Evolutionary conservation across 1,140 invertebrate species (phyloP).

Genomic region (Pectinophora gossypiella): DNA sequence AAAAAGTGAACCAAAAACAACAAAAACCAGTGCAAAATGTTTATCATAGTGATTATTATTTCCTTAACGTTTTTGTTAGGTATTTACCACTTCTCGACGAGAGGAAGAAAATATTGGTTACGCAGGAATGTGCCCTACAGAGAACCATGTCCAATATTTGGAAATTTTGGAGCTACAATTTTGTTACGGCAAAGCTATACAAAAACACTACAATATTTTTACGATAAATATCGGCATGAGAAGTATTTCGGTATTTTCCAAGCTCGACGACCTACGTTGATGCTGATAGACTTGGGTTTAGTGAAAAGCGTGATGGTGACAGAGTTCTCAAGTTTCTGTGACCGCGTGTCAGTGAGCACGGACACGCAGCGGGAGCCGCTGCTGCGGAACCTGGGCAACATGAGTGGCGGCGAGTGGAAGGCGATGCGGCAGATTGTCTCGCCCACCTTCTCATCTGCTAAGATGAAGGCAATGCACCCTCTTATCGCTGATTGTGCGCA

Average conservation of each 20-base stretch:
- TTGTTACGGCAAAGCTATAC: conserved; percentile 54
- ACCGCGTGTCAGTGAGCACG: conserved; percentile 57
- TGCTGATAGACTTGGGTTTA: conserved; percentile 66
- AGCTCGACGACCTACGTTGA: conserved; percentile 60
- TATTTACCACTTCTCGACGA: conserved; percentile 53
- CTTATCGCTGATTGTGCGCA: conserved; percentile 55
- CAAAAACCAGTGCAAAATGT: conserved; percentile 36
- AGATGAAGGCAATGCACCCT: conserved; percentile 74
- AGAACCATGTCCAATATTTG: conserved; percentile 64
- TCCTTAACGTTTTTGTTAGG: conserved; percentile 38
- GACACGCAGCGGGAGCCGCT: conserved; percentile 63
- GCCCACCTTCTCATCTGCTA: conserved; percentile 69
- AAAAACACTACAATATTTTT: conserved; percentile 55
- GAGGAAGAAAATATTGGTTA: conserved; percentile 61
- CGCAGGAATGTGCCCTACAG: conserved; percentile 52
- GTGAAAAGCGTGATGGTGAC: conserved; percentile 67
- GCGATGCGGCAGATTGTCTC: conserved; percentile 59
- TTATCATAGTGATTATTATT: conserved; percentile 43
- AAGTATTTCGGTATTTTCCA: conserved; percentile 64
- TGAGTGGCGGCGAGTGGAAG: conserved; percentile 71
- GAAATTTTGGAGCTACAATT: conserved; percentile 61
- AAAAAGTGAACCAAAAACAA: neutral
- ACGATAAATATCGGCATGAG: conserved; percentile 43
- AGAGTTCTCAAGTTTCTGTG: conserved; percentile 66
- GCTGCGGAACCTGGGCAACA: conserved; percentile 60